Evolutionary conservation across 2,888 invertebrate species (phyloP).

Genomic region (Slavum lentiscoides): DNA sequence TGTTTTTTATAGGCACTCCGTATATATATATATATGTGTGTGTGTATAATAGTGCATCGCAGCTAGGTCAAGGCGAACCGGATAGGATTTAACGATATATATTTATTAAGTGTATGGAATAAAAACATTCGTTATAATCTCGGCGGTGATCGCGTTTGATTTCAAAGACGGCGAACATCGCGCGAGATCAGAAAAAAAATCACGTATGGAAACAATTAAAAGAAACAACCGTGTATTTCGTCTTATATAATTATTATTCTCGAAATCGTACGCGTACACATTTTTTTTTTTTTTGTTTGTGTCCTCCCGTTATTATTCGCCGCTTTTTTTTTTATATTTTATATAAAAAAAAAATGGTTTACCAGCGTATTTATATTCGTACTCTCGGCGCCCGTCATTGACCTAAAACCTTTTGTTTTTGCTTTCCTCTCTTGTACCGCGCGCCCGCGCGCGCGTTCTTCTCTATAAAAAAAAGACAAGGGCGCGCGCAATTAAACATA

Average conservation of each 20-base stretch:
- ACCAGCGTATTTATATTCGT: neutral
- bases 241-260: neutral
- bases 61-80: constrained; percentile 52
- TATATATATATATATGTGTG: too few relatives aligned
- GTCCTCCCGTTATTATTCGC: neutral
- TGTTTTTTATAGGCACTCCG: constrained; percentile 10
- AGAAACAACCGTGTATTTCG: constrained; percentile 23
- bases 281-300: constrained; percentile 5
- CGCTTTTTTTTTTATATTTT: constrained; percentile 1
- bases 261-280: neutral
- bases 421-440: neutral
- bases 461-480: constrained; percentile 35
- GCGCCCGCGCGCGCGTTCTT: too few relatives aligned
- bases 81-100: constrained; percentile 27
- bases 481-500: constrained; percentile 12
- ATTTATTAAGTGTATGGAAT: neutral
- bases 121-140: neutral
- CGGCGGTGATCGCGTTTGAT: constrained; percentile 1
- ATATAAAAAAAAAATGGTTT: neutral
- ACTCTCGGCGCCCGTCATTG: constrained; percentile 33
- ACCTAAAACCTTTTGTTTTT: constrained; percentile 45
- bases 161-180: neutral
- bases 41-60: constrained; percentile 9
- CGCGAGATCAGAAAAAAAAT: too few relatives aligned
- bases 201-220: constrained; percentile 30